Percentiles rank a stretch among this genome's conserved stretches.
phyloP scores from a whole-genome alignment of 1,140 invertebrate species.

The Apis dorsata region DNA sequence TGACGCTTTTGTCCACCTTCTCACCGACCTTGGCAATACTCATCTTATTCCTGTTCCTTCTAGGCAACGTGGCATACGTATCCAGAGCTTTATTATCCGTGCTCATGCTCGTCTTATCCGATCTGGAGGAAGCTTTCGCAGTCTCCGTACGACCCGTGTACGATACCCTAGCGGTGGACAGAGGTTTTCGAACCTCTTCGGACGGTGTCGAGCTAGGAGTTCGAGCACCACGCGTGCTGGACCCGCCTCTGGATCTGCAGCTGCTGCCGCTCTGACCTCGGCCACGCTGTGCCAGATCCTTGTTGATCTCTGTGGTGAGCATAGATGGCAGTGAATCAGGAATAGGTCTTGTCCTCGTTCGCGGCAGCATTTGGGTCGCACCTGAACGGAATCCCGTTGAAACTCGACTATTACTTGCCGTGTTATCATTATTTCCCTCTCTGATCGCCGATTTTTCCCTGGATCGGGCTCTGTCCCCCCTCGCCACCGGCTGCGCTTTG shows the following conservation, averaged over 20 bases:
- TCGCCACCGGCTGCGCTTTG: slow-evolving; percentile 76
- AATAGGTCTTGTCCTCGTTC: slow-evolving; percentile 78
- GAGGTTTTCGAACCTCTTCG: slow-evolving; percentile 86
- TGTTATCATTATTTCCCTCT: slow-evolving; percentile 28
- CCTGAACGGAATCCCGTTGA: slow-evolving; percentile 43
- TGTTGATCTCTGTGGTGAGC: slow-evolving; percentile 75
- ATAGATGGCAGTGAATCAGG: slow-evolving; percentile 81
- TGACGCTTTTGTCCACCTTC: slow-evolving; percentile 61
- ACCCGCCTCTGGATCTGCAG: slow-evolving; percentile 67
- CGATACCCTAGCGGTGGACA: slow-evolving; percentile 52
- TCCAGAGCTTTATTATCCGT: slow-evolving; percentile 82
- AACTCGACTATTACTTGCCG: slow-evolving; percentile 12
- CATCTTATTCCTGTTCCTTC: slow-evolving; percentile 80
- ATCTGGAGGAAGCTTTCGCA: slow-evolving; percentile 56
- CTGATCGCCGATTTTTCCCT: slow-evolving; percentile 74
- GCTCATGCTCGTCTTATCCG: slow-evolving; percentile 73
- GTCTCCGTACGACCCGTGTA: slow-evolving; percentile 48
- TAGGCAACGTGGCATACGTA: slow-evolving; percentile 88
- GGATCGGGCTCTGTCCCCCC: slow-evolving; percentile 80
- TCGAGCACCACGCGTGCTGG: slow-evolving; percentile 81
- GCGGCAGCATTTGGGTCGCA: slow-evolving; percentile 13
- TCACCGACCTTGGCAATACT: slow-evolving; percentile 78
- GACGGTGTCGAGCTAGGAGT: slow-evolving; percentile 83
- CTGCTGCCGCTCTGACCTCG: slow-evolving; percentile 27
- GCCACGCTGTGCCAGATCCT: slow-evolving; percentile 70